phyloP scores from a whole-genome alignment of 2,888 invertebrate genomes.

The Gastracanthus pulcherrimus region DNA sequence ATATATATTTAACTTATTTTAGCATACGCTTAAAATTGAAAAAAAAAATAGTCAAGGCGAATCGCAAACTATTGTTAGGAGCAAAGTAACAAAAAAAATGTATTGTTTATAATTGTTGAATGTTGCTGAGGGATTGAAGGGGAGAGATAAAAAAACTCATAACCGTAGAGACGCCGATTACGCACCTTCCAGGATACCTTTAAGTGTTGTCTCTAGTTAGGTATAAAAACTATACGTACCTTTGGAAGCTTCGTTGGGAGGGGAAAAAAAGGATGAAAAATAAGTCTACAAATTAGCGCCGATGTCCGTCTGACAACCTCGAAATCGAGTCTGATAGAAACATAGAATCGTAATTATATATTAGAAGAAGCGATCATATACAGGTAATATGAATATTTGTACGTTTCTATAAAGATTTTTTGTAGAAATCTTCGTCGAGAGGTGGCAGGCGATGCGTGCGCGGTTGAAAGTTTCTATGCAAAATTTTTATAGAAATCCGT shows the following conservation, averaged over 20 bases:
- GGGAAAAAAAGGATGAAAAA: slow-evolving; percentile 37
- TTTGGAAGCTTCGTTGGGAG: slow-evolving; percentile 60
- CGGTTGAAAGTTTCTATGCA: slow-evolving; percentile 53
- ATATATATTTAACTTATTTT: slow-evolving; percentile 70
- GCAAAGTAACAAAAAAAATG: slow-evolving; percentile 58
- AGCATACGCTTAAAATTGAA: slow-evolving; percentile 71
- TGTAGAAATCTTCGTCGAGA: slow-evolving; percentile 51
- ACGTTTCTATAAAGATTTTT: slow-evolving; percentile 59
- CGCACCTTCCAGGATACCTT: slow-evolving; percentile 69
- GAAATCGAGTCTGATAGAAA: slow-evolving; percentile 57
- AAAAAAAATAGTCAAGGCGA: slow-evolving; percentile 58
- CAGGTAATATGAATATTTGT: slow-evolving; percentile 47
- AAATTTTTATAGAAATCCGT: slow-evolving; percentile 53
- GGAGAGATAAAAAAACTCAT: slow-evolving; percentile 44
- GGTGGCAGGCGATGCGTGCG: neutral
- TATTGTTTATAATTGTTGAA: slow-evolving; percentile 59
- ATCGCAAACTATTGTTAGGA: slow-evolving; percentile 57
- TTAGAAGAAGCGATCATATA: slow-evolving; percentile 49
- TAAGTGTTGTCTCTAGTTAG: slow-evolving; percentile 73
- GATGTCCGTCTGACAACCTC: slow-evolving; percentile 46
- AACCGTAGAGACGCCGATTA: slow-evolving; percentile 47
- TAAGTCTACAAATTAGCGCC: slow-evolving; percentile 42
- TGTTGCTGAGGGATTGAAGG: slow-evolving; percentile 49
- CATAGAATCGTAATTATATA: slow-evolving; percentile 55
- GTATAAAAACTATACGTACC: slow-evolving; percentile 61